Evolutionary conservation across 2,888 invertebrate genomes (phyloP), one percentile per base, ranked within the genome.

Genomic region (Mythimna pallens): DNA sequence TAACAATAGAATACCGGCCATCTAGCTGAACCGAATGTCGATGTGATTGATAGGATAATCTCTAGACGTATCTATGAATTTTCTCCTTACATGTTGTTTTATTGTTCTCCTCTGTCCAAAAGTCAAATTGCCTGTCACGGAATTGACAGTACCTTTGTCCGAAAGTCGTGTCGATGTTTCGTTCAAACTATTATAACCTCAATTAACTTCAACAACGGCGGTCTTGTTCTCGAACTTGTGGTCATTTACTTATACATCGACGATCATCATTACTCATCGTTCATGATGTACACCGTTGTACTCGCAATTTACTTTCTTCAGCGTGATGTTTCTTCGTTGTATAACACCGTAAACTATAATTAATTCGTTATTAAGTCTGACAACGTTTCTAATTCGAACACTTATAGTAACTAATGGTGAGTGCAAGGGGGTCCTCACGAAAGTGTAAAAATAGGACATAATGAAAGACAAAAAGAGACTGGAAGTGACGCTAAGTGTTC

Each of bases 401-500:
- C 75, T 85, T 82, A 70, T 87, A 87, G 84, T 85, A 85, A 89
- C 85, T 88, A 87, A 87, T 82, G 86, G 83, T 87, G 73, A 85
- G 86, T 74, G 82, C 76, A 65, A 78, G 43, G 67, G 63, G 62
- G 74, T 85, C 78, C 79, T 83, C 80, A 84, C 78, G 84, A 72
- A 68, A 86, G 82, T 87, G 84, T 82, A 84, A 83, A 76, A 77
- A 64, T 78, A 78, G 84, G 61, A 79, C 85, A 94, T 78, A 78
- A 96, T 96, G 96, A 96, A 93, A 92, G 94, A 96, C 85, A 95
- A 95, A 68, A 81, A 81, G 91, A 94, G 95, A 91, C 89, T 96
- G 50, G 94, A 96, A 92, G 89, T 96, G 72, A 96, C 93, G 82
- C 87, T 96, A 76, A 96, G 95, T 87, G 96, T 96, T 73, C 94